phyloP scores from a whole-genome alignment of 2,888 invertebrate genomes.

The Pseudoips prasinana region DNA sequence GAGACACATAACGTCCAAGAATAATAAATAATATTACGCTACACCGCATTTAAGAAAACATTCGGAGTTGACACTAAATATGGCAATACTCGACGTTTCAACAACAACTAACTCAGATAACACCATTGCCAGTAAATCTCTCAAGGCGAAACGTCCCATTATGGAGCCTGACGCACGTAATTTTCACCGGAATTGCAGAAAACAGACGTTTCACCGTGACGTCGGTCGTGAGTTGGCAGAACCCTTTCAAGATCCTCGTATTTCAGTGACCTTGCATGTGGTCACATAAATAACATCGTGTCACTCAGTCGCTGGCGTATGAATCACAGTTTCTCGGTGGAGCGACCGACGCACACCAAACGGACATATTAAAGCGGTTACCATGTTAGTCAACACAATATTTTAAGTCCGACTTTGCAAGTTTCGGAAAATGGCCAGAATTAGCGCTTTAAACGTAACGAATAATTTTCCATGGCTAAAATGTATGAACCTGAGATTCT shows the following conservation, averaged over 20 bases:
- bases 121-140: constrained; percentile 3
- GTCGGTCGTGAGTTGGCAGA: constrained; percentile 29
- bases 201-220: constrained; percentile 20
- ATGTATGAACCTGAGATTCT: too few relatives aligned
- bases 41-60: too few relatives aligned
- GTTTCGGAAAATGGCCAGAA: too few relatives aligned
- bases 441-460: too few relatives aligned
- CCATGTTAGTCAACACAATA: too few relatives aligned
- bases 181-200: constrained; percentile 15
- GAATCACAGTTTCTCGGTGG: constrained; percentile 25
- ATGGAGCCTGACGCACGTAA: constrained; percentile 21
- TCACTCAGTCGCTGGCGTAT: constrained; percentile 35
- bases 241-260: constrained; percentile 30
- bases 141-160: constrained; percentile 20
- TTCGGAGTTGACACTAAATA: too few relatives aligned
- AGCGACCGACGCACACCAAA: neutral
- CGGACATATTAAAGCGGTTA: constrained; percentile 6
- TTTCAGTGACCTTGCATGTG: constrained; percentile 38
- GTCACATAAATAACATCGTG: constrained; percentile 36
- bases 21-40: too few relatives aligned
- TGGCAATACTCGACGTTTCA: too few relatives aligned
- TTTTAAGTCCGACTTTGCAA: too few relatives aligned
- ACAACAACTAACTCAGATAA: too few relatives aligned
- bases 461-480: too few relatives aligned
- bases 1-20: too few relatives aligned